phyloP scores from a whole-genome alignment of 2,797 vertebrate species.

The Manis pentadactyla region DNA sequence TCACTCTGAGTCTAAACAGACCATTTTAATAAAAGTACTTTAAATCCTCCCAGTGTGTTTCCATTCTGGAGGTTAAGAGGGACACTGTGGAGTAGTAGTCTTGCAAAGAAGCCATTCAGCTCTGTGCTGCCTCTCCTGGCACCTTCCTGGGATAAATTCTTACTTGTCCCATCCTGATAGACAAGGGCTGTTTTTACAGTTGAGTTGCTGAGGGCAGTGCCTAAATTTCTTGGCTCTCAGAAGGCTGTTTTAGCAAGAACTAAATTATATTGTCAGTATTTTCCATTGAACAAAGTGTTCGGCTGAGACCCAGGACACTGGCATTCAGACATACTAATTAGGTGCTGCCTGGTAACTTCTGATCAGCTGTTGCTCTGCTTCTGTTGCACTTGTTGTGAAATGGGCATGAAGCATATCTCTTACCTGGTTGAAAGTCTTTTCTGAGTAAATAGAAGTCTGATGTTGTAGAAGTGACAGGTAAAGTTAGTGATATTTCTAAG shows the following conservation, averaged over 20 bases:
- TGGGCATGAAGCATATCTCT: background rate
- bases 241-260: slow-evolving; percentile 11
- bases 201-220: slow-evolving; percentile 17
- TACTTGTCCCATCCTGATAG: background rate
- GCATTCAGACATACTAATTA: background rate
- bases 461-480: background rate
- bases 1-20: background rate
- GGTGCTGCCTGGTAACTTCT: background rate
- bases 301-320: background rate
- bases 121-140: background rate
- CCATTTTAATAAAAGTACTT: background rate
- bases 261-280: background rate
- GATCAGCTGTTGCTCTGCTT: background rate
- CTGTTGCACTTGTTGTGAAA: background rate
- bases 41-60: background rate
- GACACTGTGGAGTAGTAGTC: background rate
- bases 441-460: background rate
- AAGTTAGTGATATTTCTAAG: background rate
- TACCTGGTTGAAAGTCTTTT: background rate
- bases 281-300: background rate
- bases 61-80: background rate
- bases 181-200: background rate
- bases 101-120: background rate
- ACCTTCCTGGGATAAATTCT: background rate
- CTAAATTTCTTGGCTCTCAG: slow-evolving; percentile 51